These are phyloP conservation scores for Eretmocerus hayati DNA, from an alignment of 2,888 invertebrate species.

Conservation along the genomic window DNA sequence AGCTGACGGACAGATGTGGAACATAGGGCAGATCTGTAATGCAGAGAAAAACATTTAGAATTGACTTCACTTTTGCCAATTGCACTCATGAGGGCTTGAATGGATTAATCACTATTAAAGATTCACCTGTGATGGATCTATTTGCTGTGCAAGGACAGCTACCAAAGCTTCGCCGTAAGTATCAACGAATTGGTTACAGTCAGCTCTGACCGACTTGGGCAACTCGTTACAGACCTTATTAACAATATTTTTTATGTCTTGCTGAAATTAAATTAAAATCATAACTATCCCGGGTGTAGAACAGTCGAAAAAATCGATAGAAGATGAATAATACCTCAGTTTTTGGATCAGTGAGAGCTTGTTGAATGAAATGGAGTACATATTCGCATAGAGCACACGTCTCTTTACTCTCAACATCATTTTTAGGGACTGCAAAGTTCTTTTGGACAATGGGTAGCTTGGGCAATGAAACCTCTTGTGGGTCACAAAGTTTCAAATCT, in stretches of 20 bases:
- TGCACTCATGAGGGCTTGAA: too few relatives aligned
- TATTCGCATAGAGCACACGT: conserved; percentile 76
- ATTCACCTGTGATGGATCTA: conserved; percentile 67
- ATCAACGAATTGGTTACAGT: conserved; percentile 70
- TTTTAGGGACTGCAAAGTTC: conserved; percentile 26
- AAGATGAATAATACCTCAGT: conserved; percentile 68
- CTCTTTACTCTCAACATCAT: conserved; percentile 47
- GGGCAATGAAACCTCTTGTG: conserved; percentile 22
- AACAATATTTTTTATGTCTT: conserved; percentile 60
- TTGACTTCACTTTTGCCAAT: too few relatives aligned
- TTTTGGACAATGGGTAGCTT: conserved; percentile 2
- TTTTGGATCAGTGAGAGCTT: conserved; percentile 59
- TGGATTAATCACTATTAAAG: too few relatives aligned
- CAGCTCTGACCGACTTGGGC: conserved; percentile 55
- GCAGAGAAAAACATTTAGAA: too few relatives aligned
- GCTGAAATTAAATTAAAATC: too few relatives aligned
- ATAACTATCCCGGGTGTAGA: too few relatives aligned
- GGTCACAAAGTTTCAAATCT: conserved; percentile 64
- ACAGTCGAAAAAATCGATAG: too few relatives aligned
- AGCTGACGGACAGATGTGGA: conserved; percentile 61
- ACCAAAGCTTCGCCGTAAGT: conserved; percentile 75
- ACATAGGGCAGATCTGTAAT: conserved; percentile 61
- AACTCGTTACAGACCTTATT: conserved; percentile 63
- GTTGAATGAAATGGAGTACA: conserved; percentile 71
- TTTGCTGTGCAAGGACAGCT: conserved; percentile 69